Evolutionary conservation across 2,888 invertebrate species (phyloP), one percentile per base, ranked within the genome.

Genomic region (Euplexia lucipara): DNA sequence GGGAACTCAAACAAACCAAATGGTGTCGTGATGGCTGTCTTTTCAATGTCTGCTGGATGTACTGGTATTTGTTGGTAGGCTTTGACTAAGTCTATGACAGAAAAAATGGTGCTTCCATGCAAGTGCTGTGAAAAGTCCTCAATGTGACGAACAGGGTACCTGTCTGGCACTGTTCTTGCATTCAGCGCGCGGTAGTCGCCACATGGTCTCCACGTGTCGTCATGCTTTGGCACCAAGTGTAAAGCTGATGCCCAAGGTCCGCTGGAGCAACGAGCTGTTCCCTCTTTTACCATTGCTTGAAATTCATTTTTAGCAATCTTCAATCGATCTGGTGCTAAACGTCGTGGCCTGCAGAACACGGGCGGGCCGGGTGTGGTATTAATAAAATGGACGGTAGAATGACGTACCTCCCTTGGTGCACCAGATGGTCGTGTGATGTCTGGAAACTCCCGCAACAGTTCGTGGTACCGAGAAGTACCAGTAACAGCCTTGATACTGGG

Each of bases 331-430:
- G 39, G 39, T 16, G 39, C 39, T 39, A 39, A 39, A 39, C 39
- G 39, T n/a, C 39, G 39, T 3, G 39, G 16, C 39, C 16, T 39
- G 39, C 39, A 39, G 39, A 39, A 39, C n/a, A 39, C 39, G 8
- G 39, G 39, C 3, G 41, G 41, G 18, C 41, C 41, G 18, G 41
- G 41, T 4, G 41, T 41, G 4, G 18, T 41, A 42, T 42, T 42
- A 42, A 42, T 42, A 42, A 42, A 42, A 42, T 42, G 42, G 18
- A 42, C 42, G 42, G 42, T 42, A 42, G 42, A 42, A 20, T 42
- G 42, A 42, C 42, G 42, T 42, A 42, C 42, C 42, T 42, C 12
- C 20, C 20, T 42, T 42, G 42, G 42, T 20, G 42, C 20, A 20
- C 42, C 42, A 12, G 42, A 20, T 5, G 42, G 42, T 12, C 42